A percentile compares a stretch with the other conserved stretches of the same genome.
Evolutionary conservation across 2,888 invertebrate genomes (phyloP).

Genomic region (Calameuta pallipes): DNA sequence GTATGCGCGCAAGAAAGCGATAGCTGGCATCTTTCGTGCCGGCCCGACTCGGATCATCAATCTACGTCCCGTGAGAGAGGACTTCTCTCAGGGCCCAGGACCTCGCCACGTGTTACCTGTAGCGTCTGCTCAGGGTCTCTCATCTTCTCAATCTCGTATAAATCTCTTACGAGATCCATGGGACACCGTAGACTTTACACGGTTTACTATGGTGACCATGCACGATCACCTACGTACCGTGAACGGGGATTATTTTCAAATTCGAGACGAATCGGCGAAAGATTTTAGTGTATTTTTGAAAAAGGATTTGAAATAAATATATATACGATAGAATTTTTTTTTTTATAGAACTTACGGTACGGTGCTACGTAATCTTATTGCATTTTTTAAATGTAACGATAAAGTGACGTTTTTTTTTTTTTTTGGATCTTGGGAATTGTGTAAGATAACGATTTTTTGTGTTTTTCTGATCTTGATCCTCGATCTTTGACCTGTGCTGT

Average conservation of each 20-base stretch:
- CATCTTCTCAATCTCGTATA: constrained; percentile 11
- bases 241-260: neutral
- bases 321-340: too few relatives aligned
- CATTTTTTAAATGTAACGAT: too few relatives aligned
- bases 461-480: neutral
- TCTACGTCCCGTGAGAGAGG: constrained; percentile 40
- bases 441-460: neutral
- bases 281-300: neutral
- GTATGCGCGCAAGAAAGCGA: constrained; percentile 33
- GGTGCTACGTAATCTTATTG: neutral
- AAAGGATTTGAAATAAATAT: neutral
- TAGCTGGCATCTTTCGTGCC: constrained; percentile 29
- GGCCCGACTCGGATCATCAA: constrained; percentile 43
- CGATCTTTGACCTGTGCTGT: neutral
- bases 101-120: constrained; percentile 15
- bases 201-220: neutral
- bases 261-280: neutral
- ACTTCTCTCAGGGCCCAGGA: constrained; percentile 10
- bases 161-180: neutral
- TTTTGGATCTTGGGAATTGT: too few relatives aligned
- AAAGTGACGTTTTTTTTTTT: too few relatives aligned
- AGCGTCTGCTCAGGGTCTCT: constrained; percentile 5
- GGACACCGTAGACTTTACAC: neutral
- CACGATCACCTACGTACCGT: neutral
- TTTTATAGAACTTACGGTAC: too few relatives aligned